Evolutionary conservation across 2,888 invertebrate species (phyloP), one percentile per base, ranked within the genome.

Genomic region (Junonia oenone): DNA sequence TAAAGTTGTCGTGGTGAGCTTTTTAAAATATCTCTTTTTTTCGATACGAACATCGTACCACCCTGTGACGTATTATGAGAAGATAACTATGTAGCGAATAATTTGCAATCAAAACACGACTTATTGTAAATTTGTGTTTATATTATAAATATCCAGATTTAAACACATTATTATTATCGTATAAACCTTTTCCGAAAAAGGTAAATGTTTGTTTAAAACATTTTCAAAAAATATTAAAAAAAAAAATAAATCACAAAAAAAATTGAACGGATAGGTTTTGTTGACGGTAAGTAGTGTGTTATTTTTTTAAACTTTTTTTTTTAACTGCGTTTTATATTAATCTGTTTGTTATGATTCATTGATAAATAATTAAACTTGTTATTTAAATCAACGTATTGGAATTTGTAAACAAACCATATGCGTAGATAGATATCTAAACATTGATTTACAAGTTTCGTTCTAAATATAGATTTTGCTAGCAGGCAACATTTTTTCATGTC

Each of bases 51-150:
- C 64, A 76, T 81, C 78, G 70, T 69, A 71, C 76, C 74, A 80
- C 73, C 69, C 69, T 71, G 70, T 83, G 81, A 82, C 83, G 83
- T 81, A 73, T 66, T 26, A 52, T 49, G 46, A 29, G 40, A 46
- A 33, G 56, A 58, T 60, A 51, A 45, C 43, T 59, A 38, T n/a
- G n/a, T 37, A 52, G 22, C 14, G 31, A 38, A 43, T 5, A 33
- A 38, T 22, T 43, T 45, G 48, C 27, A 38, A 55, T 33, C 5
- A 26, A 43, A n/a, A 22, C 13, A 11, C 13, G 5, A 43, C 26
- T 19, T 33, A 2, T n/a, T 33, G 4, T 11, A 2, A 33, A 33
- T n/a, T 33, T 1, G 17, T 19, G 19, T 40, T 40, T n/a, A n/a
- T n/a, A n/a, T n/a, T n/a, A n/a, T n/a, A n/a, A n/a, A n/a, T n/a